Conservation (phyloP, 2,113 vertebrate genomes). For the Cyanoramphus novaezelandiae region DNA sequence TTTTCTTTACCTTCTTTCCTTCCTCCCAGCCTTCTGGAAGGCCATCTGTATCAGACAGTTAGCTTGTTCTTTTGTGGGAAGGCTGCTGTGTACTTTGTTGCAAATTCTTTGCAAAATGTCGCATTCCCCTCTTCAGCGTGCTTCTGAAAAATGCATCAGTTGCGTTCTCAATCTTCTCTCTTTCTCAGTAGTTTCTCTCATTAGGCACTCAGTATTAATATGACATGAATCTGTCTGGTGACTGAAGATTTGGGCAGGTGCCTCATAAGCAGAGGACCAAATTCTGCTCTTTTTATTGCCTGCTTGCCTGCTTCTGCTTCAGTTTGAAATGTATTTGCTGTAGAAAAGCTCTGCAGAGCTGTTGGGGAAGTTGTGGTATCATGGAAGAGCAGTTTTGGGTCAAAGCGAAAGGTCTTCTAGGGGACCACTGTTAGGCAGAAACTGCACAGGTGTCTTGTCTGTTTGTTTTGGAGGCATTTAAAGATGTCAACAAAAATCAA, state of each 20-base stretch:
- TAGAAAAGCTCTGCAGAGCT: background rate
- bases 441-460: background rate
- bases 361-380: background rate
- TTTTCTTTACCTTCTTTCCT: slow-evolving; percentile 47
- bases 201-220: background rate
- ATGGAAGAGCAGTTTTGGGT: background rate
- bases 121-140: background rate
- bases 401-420: background rate
- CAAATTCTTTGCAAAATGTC: background rate
- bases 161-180: background rate
- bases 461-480: background rate
- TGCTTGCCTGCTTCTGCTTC: background rate
- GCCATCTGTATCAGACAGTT: slow-evolving; percentile 36
- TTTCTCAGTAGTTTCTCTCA: background rate
- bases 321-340: background rate
- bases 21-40: slow-evolving; percentile 46
- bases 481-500: background rate
- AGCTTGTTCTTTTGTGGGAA: slow-evolving; percentile 25
- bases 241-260: background rate
- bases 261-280: background rate
- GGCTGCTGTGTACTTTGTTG: slow-evolving; percentile 19
- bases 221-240: background rate
- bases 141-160: background rate
- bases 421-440: background rate
- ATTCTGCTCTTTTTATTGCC: background rate